Percentiles rank a stretch among this genome's conserved stretches.
These are phyloP conservation scores for Norana najaformis DNA, from an alignment of 2,888 invertebrate genomes.

Conservation along the genomic window DNA sequence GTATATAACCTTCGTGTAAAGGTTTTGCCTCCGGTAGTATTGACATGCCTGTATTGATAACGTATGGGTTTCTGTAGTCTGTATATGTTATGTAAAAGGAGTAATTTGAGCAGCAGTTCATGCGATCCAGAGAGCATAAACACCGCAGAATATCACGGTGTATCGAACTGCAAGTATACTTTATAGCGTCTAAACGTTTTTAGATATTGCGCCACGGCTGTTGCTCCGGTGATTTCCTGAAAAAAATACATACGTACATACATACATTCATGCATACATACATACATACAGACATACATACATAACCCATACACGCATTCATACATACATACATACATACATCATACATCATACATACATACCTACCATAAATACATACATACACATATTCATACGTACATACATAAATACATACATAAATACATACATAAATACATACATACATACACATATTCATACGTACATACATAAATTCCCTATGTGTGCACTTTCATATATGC, in stretches of 20 bases:
- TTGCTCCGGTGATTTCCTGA: neutral
- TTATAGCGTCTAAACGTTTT: neutral
- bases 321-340: neutral
- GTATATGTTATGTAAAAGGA: neutral
- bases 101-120: neutral
- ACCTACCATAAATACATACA: too few species aligned
- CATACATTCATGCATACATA: neutral
- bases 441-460: neutral
- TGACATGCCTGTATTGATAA: too few species aligned
- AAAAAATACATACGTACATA: neutral
- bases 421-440: neutral
- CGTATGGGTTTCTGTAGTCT: too few species aligned
- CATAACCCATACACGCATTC: too few species aligned
- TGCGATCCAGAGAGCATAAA: neutral
- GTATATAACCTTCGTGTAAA: too few species aligned
- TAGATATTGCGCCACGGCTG: neutral
- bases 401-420: neutral
- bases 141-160: neutral
- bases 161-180: neutral
- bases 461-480: too few species aligned
- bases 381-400: too few species aligned
- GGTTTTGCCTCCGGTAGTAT: too few species aligned
- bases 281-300: neutral
- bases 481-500: too few species aligned
- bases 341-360: neutral